Evolutionary conservation across 2,113 vertebrate species (phyloP).

Genomic region (Azemiops feae): DNA sequence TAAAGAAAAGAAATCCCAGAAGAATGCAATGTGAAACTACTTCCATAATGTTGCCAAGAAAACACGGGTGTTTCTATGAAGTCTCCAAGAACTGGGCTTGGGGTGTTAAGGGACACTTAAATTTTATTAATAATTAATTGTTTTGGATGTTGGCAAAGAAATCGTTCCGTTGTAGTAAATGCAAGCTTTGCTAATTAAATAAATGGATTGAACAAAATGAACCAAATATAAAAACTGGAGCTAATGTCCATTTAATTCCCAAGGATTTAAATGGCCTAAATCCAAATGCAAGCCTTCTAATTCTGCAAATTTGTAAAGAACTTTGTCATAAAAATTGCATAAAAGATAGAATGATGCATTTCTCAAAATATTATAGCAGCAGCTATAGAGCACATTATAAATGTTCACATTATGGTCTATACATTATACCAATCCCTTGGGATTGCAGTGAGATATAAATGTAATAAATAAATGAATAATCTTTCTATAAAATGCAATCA

Average conservation of each 20-base stretch:
- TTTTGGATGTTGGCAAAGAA: not conserved
- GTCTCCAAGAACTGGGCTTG: not conserved
- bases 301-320: conserved; percentile 6
- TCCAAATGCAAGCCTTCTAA: not conserved
- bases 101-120: not conserved
- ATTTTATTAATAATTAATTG: not conserved
- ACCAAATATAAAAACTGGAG: not conserved
- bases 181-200: conserved; percentile 10
- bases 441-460: not conserved
- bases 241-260: not conserved
- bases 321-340: not conserved
- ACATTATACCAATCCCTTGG: not conserved
- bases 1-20: not conserved
- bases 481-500: not conserved
- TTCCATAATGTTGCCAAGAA: not conserved
- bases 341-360: not conserved
- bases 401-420: not conserved
- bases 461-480: not conserved
- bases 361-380: not conserved
- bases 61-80: not conserved
- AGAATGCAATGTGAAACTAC: not conserved
- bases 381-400: not conserved
- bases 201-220: not conserved
- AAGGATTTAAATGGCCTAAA: not conserved
- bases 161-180: not conserved